These are phyloP conservation scores for Ischnus inquisitorius DNA, from an alignment of 2,888 invertebrate species.

Conservation along the genomic window DNA sequence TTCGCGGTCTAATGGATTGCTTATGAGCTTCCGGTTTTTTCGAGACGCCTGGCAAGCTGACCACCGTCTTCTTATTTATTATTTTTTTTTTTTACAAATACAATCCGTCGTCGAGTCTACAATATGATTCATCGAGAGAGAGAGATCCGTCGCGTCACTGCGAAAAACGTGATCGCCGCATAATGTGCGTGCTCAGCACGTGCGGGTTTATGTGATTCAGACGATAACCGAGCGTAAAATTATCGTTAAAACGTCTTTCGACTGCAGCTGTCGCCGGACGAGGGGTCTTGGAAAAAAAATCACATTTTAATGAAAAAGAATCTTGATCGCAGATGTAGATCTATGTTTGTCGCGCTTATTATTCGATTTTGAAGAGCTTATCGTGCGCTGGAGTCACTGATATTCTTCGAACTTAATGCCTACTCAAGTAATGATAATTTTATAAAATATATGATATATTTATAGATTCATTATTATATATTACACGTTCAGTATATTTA, in stretches of 20 bases:
- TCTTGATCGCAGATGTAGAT: not conserved
- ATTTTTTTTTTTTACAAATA: constrained; percentile 9
- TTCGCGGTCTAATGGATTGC: constrained; percentile 29
- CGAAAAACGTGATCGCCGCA: constrained; percentile 49
- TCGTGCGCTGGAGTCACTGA: not conserved
- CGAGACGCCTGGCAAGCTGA: not conserved
- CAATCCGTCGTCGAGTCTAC: not conserved
- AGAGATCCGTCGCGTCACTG: constrained; percentile 43
- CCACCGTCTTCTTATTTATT: constrained; percentile 9
- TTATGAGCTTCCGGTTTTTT: constrained; percentile 45
- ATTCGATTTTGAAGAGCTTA: not conserved
- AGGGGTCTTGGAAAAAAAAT: not conserved
- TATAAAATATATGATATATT: too few relatives aligned
- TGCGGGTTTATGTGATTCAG: constrained; percentile 59
- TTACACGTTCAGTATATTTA: too few relatives aligned
- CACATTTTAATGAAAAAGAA: not conserved
- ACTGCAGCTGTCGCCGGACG: not conserved
- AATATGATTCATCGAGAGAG: constrained; percentile 58
- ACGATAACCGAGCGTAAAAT: not conserved
- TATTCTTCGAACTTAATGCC: not conserved
- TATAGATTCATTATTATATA: too few relatives aligned
- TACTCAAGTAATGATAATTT: too few relatives aligned
- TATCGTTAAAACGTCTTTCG: not conserved
- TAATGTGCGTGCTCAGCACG: constrained; percentile 55
- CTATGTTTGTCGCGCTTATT: not conserved